A percentile compares a stretch with the other conserved stretches of the same genome.
These are phyloP conservation scores for Centropus bengalensis DNA, from an alignment of 2,113 vertebrate species.

Conservation along the genomic window DNA sequence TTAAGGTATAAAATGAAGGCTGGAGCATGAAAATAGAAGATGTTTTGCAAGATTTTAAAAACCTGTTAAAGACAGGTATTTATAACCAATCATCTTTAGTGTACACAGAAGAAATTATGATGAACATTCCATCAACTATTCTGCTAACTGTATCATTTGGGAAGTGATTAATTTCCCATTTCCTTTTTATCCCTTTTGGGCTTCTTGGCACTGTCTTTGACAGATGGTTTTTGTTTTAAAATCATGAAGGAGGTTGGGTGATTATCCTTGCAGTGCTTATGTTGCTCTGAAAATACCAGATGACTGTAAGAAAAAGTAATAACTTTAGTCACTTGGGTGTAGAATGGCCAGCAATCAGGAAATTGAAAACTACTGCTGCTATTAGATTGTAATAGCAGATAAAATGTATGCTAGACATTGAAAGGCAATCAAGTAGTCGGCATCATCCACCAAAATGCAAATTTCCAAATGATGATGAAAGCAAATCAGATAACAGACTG, in stretches of 20 bases:
- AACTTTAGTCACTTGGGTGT: not conserved
- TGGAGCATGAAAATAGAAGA: not conserved
- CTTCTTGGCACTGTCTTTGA: not conserved
- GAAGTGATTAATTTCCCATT: slow-evolving; percentile 22
- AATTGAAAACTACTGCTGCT: not conserved
- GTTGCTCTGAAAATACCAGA: not conserved
- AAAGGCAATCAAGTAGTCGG: not conserved
- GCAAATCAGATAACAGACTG: not conserved
- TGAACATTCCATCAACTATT: not conserved
- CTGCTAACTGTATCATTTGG: slow-evolving; percentile 1
- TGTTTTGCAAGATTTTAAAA: not conserved
- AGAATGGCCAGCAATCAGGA: not conserved
- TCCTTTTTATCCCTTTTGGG: not conserved
- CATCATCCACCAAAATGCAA: not conserved
- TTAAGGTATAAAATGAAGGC: not conserved
- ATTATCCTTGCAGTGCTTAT: not conserved
- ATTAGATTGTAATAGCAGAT: not conserved
- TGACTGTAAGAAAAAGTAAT: not conserved
- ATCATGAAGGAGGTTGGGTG: not conserved
- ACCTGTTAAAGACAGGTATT: not conserved
- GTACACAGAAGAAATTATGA: not conserved
- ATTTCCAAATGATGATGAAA: not conserved
- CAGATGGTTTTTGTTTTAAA: slow-evolving; percentile 27
- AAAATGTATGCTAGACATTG: not conserved
- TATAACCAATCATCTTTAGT: not conserved